phyloP scores from a whole-genome alignment of 2,888 invertebrate genomes.

The Microplitis deprimator region DNA sequence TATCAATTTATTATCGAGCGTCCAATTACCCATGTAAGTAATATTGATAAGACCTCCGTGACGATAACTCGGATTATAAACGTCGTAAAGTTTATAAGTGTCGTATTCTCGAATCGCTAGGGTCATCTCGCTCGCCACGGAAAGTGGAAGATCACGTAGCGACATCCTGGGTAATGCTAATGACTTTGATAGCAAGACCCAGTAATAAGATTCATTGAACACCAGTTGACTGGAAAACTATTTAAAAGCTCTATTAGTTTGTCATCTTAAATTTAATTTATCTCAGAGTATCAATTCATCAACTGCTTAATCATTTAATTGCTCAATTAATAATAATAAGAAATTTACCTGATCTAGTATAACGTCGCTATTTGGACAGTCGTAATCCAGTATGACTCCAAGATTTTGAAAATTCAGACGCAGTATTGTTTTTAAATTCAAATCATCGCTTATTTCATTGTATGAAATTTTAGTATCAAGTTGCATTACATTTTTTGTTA shows the following conservation, averaged over 20 bases:
- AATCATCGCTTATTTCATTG: slow-evolving; percentile 42
- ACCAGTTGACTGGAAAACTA: slow-evolving; percentile 55
- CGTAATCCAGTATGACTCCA: slow-evolving; percentile 57
- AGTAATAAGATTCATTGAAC: slow-evolving; percentile 61
- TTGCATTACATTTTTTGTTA: slow-evolving; percentile 43
- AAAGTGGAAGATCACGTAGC: slow-evolving; percentile 54
- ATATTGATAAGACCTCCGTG: slow-evolving; percentile 58
- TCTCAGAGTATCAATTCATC: too few species aligned
- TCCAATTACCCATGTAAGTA: slow-evolving; percentile 59
- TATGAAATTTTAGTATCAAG: slow-evolving; percentile 45
- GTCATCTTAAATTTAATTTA: too few species aligned
- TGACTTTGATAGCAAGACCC: slow-evolving; percentile 54
- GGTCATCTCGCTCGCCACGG: slow-evolving; percentile 58
- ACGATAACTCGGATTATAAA: slow-evolving; percentile 62
- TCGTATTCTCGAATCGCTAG: slow-evolving; percentile 47
- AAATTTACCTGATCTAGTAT: slow-evolving; percentile 43
- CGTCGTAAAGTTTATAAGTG: slow-evolving; percentile 55
- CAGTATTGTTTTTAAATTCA: slow-evolving; percentile 47
- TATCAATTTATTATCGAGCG: slow-evolving; percentile 47
- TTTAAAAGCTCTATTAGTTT: slow-evolving; percentile 14
- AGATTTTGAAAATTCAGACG: slow-evolving; percentile 55
- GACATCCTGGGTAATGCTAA: slow-evolving; percentile 44
- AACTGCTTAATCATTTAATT: too few species aligned
- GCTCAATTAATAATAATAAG: not conserved
- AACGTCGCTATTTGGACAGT: slow-evolving; percentile 52